Base-by-base conservation (phyloP, 2,888 invertebrate genomes). In the Eupithecia inturbata region DNA sequence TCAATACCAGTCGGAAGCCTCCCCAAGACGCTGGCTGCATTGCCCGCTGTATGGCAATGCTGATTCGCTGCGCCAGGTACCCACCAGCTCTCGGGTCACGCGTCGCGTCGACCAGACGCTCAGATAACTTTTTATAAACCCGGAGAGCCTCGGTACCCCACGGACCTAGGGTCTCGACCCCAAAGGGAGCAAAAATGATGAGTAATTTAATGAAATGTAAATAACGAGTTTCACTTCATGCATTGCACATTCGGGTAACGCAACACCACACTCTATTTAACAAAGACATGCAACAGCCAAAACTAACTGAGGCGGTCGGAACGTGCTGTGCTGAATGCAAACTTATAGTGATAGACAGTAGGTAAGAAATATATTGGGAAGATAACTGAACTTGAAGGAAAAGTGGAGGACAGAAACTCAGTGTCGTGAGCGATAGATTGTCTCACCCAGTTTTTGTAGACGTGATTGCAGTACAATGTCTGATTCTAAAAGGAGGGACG, bases 221-320 rank as follows among this genome's bases (percentile, higher is more conserved):
- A 49, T 5, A 49, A 53, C 22, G 22, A 57, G 57, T 57, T 57
- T 57, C 12, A 22, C 12, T 31, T 64, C 74, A 74, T 71, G 74
- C 74, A 71, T 71, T 68, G 45, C 33, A 60, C 33, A 68, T 49
- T 36, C 41, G 49, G 45, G 5, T 31, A 64, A 68, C 74, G 70
- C 67, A 74, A 74, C 53, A 45, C 2, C 45, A 66, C 71, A 67
- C 57, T 74, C 71, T 64, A 74, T 19, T 74, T 28, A 69, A 69
- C 71, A 74, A 64, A 57, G 53, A 70, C 68, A 74, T 68, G 74
- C 67, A 45, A 69, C 45, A 66, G 66, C 71, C 28, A 28, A 41
- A 31, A 33, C 67, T 10, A 63, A 72, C 31, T 45, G 26, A 68
- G 19, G 62, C 9, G 26, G n/a, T 45, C 39, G n/a, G 28, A 26